phyloP scores from a whole-genome alignment of 2,888 invertebrate species.

The Orthonychiurus folsomi region DNA sequence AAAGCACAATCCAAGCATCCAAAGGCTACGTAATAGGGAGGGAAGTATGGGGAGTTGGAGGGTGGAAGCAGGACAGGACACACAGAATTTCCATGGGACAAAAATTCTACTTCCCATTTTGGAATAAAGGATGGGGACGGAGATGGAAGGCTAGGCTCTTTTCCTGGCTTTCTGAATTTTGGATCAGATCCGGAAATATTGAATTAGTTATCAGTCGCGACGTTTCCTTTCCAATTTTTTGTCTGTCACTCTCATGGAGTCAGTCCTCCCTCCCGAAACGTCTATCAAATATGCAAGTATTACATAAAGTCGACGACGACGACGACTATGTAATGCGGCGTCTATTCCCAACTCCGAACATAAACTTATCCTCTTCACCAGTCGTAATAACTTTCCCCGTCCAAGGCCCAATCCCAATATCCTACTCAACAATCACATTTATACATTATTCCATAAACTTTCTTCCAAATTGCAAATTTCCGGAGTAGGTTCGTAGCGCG shows the following conservation, averaged over 20 bases:
- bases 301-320: neutral
- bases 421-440: neutral
- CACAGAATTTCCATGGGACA: too few relatives aligned
- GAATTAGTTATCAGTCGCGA: constrained; percentile 16
- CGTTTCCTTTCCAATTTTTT: constrained; percentile 19
- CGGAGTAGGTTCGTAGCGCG: too few relatives aligned
- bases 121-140: too few relatives aligned
- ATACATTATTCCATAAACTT: too few relatives aligned
- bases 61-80: too few relatives aligned
- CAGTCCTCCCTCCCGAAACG: neutral
- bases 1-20: neutral
- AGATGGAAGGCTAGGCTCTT: constrained; percentile 2
- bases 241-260: neutral
- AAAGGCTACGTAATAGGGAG: neutral
- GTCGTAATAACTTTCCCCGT: neutral
- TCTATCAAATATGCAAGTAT: neutral
- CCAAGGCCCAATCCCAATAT: neutral
- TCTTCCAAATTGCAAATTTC: too few relatives aligned
- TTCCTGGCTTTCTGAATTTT: constrained; percentile 17
- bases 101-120: too few relatives aligned
- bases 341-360: neutral
- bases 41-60: too few relatives aligned
- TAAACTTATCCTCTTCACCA: neutral
- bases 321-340: neutral
- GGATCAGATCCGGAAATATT: constrained; percentile 17